A percentile compares a stretch with the other conserved stretches of the same genome.
Evolutionary conservation across 2,888 invertebrate species (phyloP).

Genomic region (Alsophila aescularia): DNA sequence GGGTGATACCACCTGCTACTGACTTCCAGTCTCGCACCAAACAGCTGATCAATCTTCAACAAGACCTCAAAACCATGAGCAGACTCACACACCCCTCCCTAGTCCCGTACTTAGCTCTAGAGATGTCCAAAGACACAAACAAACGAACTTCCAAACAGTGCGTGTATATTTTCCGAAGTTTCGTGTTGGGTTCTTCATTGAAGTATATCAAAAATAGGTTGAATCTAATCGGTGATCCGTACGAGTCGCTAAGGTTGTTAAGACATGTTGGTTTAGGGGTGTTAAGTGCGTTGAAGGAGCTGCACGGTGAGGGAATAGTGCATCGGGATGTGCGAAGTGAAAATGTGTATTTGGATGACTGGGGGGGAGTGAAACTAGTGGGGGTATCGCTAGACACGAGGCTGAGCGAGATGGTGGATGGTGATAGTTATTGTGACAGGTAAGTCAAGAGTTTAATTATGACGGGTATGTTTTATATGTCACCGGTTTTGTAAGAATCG

Average conservation of each 20-base stretch:
- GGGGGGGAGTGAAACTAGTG: constrained; percentile 85
- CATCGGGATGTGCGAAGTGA: constrained; percentile 92
- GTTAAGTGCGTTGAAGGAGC: constrained; percentile 89
- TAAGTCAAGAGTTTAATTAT: constrained; percentile 46
- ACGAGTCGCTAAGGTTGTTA: constrained; percentile 73
- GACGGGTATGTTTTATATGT: no score
- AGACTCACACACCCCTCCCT: constrained; percentile 89
- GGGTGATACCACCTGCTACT: constrained; percentile 83
- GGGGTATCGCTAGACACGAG: constrained; percentile 89
- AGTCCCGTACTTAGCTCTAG: constrained; percentile 90
- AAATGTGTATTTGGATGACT: constrained; percentile 89
- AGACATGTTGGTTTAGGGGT: constrained; percentile 89
- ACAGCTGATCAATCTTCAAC: constrained; percentile 88
- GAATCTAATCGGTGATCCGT: constrained; percentile 56
- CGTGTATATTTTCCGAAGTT: constrained; percentile 90
- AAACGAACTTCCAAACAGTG: constrained; percentile 61
- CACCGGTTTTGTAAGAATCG: no score
- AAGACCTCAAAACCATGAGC: constrained; percentile 89
- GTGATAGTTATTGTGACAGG: constrained; percentile 68
- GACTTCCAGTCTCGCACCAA: constrained; percentile 77
- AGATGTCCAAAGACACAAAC: constrained; percentile 84
- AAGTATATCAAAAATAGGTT: constrained; percentile 56
- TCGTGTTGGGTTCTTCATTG: constrained; percentile 81
- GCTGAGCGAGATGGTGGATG: constrained; percentile 84
- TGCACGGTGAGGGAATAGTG: constrained; percentile 92